A percentile compares a stretch with the other conserved stretches of the same genome.
Evolutionary conservation across 2,888 invertebrate genomes (phyloP).

Genomic region (Germaria angustata): DNA sequence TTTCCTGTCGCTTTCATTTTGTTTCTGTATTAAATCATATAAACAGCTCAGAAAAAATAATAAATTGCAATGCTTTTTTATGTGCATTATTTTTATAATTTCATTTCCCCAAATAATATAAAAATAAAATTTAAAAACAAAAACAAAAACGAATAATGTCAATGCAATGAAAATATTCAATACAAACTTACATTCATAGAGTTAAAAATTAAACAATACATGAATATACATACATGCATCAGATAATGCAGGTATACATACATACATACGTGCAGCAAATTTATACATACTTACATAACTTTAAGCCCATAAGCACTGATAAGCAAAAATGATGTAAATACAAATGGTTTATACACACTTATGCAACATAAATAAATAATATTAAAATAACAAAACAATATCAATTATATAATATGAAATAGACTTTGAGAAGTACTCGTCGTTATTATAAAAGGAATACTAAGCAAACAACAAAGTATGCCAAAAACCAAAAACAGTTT

Average conservation of each 20-base stretch:
- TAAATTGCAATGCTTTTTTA: conserved; percentile 19
- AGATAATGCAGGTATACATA: conserved; percentile 9
- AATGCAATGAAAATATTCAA: conserved; percentile 14
- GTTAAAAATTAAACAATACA: conserved; percentile 56
- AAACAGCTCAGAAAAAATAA: neutral
- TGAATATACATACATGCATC: conserved; percentile 48
- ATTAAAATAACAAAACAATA: conserved; percentile 41
- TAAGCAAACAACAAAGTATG: conserved; percentile 28
- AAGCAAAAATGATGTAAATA: conserved; percentile 61
- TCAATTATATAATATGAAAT: conserved; percentile 10
- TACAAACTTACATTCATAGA: conserved; percentile 16
- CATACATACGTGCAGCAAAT: too few species aligned
- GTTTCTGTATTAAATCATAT: neutral
- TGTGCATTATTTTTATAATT: neutral
- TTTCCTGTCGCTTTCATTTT: conserved; percentile 1
- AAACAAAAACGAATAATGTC: conserved; percentile 7
- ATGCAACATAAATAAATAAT: conserved; percentile 63
- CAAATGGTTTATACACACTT: conserved; percentile 61
- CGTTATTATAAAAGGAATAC: conserved; percentile 1
- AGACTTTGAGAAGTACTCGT: conserved; percentile 19
- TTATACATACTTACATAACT: conserved; percentile 18
- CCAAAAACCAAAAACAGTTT: conserved; percentile 14
- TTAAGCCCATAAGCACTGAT: conserved; percentile 64
- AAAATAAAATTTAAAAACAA: neutral
- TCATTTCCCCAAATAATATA: conserved; percentile 11